Percentiles rank a stretch among this genome's conserved stretches.
Evolutionary conservation across 2,113 vertebrate genomes (phyloP).

Genomic region (Antigone vipio): DNA sequence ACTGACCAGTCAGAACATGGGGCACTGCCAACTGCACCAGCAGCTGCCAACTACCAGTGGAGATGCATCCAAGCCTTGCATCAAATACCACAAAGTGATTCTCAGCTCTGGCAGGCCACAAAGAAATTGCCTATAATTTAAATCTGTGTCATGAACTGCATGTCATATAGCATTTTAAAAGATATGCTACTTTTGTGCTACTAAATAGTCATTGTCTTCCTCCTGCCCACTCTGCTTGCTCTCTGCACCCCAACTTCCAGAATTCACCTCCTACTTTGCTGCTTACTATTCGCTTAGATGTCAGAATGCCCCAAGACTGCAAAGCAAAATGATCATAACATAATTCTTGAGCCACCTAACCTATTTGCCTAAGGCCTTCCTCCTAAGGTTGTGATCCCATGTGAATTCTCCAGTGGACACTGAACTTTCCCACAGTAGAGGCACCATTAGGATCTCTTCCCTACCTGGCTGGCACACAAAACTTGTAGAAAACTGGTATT

Average conservation of each 20-base stretch:
- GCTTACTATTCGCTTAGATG: not conserved
- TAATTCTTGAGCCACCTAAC: not conserved
- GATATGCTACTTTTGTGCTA: not conserved
- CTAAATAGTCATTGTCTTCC: not conserved
- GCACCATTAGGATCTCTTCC: not conserved
- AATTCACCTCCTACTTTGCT: not conserved
- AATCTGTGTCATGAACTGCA: not conserved
- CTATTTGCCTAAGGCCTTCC: not conserved
- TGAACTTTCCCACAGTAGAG: not conserved
- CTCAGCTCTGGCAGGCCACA: not conserved
- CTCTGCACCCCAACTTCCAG: not conserved
- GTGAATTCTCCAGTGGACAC: not conserved
- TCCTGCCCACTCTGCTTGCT: not conserved
- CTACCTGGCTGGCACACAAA: not conserved
- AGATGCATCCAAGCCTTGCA: not conserved
- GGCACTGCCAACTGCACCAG: not conserved
- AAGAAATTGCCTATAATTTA: not conserved
- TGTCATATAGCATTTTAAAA: not conserved
- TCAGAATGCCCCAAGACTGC: not conserved
- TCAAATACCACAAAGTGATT: not conserved
- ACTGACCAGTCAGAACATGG: not conserved
- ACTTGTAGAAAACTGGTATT: not conserved
- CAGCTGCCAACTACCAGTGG: not conserved
- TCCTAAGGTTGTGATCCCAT: not conserved
- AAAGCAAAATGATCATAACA: not conserved